Conservation (phyloP, 2,888 invertebrate species). For the Drosophila affinis region DNA sequence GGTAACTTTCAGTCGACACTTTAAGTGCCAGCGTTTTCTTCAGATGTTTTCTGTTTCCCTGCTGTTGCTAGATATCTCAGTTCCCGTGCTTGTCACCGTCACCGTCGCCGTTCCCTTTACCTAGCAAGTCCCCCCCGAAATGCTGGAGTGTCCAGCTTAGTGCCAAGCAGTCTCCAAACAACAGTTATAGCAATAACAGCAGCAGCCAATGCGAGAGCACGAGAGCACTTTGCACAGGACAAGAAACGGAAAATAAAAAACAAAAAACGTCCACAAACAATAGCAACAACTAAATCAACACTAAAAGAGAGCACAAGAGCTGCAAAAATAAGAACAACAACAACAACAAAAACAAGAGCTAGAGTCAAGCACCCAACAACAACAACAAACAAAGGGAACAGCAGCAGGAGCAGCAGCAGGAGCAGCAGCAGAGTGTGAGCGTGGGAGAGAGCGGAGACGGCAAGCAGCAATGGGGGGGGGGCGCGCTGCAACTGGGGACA, state of each 20-base stretch:
- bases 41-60: background rate
- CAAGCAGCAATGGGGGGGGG: background rate
- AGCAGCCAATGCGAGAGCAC: conserved; percentile 17
- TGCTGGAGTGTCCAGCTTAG: conserved; percentile 28
- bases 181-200: conserved; percentile 16
- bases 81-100: background rate
- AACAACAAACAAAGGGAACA: conserved; percentile 11
- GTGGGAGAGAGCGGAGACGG: background rate
- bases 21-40: background rate
- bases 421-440: conserved; percentile 8
- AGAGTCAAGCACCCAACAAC: conserved; percentile 9
- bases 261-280: conserved; percentile 39
- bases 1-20: background rate
- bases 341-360: conserved; percentile 1
- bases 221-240: conserved; percentile 33
- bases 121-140: conserved; percentile 11
- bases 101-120: background rate
- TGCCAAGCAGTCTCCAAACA: conserved; percentile 32
- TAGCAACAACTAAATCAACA: conserved; percentile 49
- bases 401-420: conserved; percentile 14
- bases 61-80: background rate
- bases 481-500: conserved; percentile 19
- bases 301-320: conserved; percentile 37
- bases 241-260: background rate
- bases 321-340: conserved; percentile 16